Base-by-base conservation (phyloP, 2,113 vertebrate genomes). In the Pithys albifrons region DNA sequence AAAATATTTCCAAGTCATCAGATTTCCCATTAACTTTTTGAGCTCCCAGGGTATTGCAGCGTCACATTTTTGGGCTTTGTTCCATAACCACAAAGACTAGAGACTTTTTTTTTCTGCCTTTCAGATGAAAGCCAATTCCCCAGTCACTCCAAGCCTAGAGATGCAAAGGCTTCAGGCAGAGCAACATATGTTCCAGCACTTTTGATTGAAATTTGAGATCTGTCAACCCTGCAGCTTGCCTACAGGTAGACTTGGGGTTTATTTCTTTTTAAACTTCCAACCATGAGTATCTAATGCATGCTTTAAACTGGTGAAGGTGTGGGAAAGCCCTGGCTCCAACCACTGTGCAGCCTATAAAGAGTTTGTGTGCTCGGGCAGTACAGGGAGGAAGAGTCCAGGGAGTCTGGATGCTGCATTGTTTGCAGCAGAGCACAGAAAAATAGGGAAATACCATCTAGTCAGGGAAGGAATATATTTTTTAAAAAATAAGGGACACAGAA, bases 31-130 rank as follows among this genome's bases (percentile, higher is more conserved):
- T 74, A 64, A 23, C 4, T 43, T 83, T 73, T 43, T 77, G 51
- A 67, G 81, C 66, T 79, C 74, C n/a, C 22, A 4, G 78, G 7
- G 39, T 88, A 35, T 35, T 74, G n/a, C 0, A 0, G 46, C 67
- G 64, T 91, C 77, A 74, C 33, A 25, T 76, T 91, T 85, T 94
- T 35, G 51, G 64, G 78, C 94, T 73, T 73, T 59, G 19, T 39
- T 91, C 78, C 89, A 91, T 83, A 93, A 82, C 89, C 89, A 88
- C 91, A 73, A 85, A 45, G 35, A 28, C 43, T 33, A 8, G 39
- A 87, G 73, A 33, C 8, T 55, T 64, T 48, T 51, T 48, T 67
- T 65, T 41, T 6, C 24, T 5, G 0, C 35, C 55, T 67, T 70
- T 43, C 41, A 81, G 52, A 69, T 64, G 75, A 95, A 90, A 69